Percentiles rank a stretch among this genome's conserved stretches.
Conservation (phyloP, 2,888 invertebrate species). For the Drosophila infuscata region DNA sequence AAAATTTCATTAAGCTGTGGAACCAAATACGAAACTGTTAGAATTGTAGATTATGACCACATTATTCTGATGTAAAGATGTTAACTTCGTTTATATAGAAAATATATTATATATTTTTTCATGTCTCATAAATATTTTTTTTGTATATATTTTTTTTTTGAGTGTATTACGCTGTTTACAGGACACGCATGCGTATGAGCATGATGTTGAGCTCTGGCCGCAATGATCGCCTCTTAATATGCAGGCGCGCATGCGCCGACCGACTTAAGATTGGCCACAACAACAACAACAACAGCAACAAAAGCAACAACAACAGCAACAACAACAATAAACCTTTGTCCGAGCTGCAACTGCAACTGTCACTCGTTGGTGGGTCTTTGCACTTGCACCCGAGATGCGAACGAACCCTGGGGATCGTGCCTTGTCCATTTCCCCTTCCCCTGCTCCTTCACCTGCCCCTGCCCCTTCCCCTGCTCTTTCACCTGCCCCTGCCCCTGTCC, state of each 20-base stretch:
- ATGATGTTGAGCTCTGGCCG: conserved; percentile 19
- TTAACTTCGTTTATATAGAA: no score
- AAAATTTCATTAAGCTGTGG: not conserved
- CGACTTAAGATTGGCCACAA: conserved; percentile 71
- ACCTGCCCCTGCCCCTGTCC: not conserved
- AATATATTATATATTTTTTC: not conserved
- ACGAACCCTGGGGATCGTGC: conserved; percentile 44
- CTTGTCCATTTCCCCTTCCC: conserved; percentile 6
- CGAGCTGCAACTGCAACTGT: conserved; percentile 50
- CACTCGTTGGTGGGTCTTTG: conserved; percentile 57
- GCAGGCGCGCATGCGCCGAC: conserved; percentile 75
- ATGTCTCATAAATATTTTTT: no score
- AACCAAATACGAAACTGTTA: no score
- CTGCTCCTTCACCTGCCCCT: not conserved
- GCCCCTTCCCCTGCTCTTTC: no score
- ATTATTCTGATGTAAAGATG: no score
- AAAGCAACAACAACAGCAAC: conserved; percentile 28
- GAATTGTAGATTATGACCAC: not conserved
- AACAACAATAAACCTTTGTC: conserved; percentile 22
- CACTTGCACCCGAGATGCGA: conserved; percentile 54
- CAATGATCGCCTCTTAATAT: conserved; percentile 74
- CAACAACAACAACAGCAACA: conserved; percentile 38
- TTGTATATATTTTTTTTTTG: not conserved
- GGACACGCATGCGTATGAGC: conserved; percentile 67
- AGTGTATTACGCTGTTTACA: not conserved